A percentile compares a stretch with the other conserved stretches of the same genome.
These are phyloP conservation scores for Caenorhabditis tropicalis DNA, from an alignment of 1,140 invertebrate species.

Conservation along the genomic window DNA sequence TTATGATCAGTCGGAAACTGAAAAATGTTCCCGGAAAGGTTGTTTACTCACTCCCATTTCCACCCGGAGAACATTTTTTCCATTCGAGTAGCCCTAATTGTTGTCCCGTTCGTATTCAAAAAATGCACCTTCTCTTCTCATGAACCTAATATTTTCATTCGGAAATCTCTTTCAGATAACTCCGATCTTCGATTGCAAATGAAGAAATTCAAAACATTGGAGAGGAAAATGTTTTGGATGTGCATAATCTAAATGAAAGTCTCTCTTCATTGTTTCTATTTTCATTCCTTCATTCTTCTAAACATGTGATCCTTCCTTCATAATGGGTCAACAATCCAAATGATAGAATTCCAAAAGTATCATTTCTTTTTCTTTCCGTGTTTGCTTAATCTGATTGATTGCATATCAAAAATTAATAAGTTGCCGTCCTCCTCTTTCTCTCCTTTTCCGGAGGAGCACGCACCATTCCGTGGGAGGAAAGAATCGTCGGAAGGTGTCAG, in stretches of 20 bases:
- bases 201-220: no score
- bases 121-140: not conserved
- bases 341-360: not conserved
- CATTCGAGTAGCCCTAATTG: not conserved
- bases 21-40: not conserved
- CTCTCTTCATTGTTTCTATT: no score
- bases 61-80: not conserved
- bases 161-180: not conserved
- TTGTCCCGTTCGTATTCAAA: not conserved
- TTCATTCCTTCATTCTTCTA: not conserved
- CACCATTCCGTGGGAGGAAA: slow-evolving; percentile 7
- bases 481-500: not conserved
- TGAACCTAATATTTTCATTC: slow-evolving; percentile 1
- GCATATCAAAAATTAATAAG: slow-evolving; percentile 34
- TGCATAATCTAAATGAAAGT: not conserved
- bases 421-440: not conserved
- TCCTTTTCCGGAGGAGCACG: not conserved
- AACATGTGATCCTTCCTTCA: not conserved
- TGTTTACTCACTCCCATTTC: not conserved
- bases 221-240: not conserved
- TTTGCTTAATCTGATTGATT: slow-evolving; percentile 16
- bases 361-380: not conserved
- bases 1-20: not conserved
- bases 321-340: not conserved
- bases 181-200: no score